Evolutionary conservation across 2,113 vertebrate species (phyloP), one percentile per base, ranked within the genome.

Genomic region (Solenodon paradoxus): DNA sequence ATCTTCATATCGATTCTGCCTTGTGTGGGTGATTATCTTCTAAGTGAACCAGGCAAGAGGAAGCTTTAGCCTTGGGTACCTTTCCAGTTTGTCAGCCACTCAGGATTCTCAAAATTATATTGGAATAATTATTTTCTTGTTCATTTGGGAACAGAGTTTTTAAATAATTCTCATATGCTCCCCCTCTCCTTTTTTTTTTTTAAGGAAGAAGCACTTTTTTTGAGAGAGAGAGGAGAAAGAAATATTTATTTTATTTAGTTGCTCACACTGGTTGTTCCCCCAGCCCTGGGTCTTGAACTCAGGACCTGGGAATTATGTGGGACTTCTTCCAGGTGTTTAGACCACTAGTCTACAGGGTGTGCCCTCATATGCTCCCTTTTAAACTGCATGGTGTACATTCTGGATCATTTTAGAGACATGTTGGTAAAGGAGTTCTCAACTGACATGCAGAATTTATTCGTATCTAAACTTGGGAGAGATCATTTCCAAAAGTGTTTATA

Each of bases 401-500:
- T 19, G n/a, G 19, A 30, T 91, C 32, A 35, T 53, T 59, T 59
- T 68, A 20, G 32, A 81, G 45, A 1, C 35, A 26, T 51, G 5
- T 72, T 71, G 53, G 15, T 22, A 61, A 10, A 45, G 26, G 57
- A 66, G 45, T 10, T 79, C 88, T 86, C 16, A 83, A 16, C 35
- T 84, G 32, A 16, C 45, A 53, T 90, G n/a, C 32, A 57, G 69
- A 19, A 63, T 59, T 55, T 63, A 42, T 86, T 63, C 53, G 55
- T 16, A 30, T 53, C 12, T 30, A 45, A n/a, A 42, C n/a, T 88
- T 81, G 68, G 47, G 88, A 94, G 32, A 53, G 40, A 63, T 94
- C 55, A 87, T 93, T 83, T 95, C 16, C 32, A 94, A 96, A 97
- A 89, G 19, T 47, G 1, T 95, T 96, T 85, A 30, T 94, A 94